A percentile compares a stretch with the other conserved stretches of the same genome.
Evolutionary conservation across 2,113 vertebrate genomes (phyloP).

Genomic region (Engystomops pustulosus): DNA sequence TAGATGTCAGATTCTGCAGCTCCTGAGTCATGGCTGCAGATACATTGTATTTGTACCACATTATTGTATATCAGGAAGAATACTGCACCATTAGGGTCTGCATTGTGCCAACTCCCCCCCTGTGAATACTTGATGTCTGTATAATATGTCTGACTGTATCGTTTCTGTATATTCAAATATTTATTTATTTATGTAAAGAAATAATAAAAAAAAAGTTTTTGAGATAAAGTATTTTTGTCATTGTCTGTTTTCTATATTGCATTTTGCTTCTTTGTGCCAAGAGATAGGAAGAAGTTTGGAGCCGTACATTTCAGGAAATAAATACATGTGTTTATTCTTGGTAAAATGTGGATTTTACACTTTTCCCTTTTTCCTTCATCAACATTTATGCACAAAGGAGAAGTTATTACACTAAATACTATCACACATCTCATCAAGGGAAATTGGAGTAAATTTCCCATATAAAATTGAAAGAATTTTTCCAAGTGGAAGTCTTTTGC

Average conservation of each 20-base stretch:
- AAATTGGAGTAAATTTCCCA: too few relatives aligned
- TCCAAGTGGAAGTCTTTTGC: too few relatives aligned
- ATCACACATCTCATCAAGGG: background rate
- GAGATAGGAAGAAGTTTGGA: too few relatives aligned
- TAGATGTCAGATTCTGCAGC: background rate
- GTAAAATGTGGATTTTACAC: too few relatives aligned
- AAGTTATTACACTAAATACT: background rate
- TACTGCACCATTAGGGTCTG: background rate
- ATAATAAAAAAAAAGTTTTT: constrained; percentile 76
- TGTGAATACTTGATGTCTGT: constrained; percentile 12
- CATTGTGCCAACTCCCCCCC: background rate
- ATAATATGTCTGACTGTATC: constrained; percentile 72
- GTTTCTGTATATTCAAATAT: constrained; percentile 86
- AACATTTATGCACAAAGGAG: too few relatives aligned
- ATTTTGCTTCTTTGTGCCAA: background rate
- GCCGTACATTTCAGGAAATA: too few relatives aligned
- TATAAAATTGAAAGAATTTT: too few relatives aligned
- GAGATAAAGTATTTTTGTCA: background rate
- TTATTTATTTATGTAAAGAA: constrained; percentile 99
- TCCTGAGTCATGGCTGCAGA: background rate
- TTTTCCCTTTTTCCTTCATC: too few relatives aligned
- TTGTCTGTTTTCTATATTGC: background rate
- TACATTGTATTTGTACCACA: background rate
- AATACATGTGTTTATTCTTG: too few relatives aligned
- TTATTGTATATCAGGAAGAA: background rate